A percentile compares a stretch with the other conserved stretches of the same genome.
Conservation (phyloP, 2,888 invertebrate genomes). For the Drosophila hawaiiensis region DNA sequence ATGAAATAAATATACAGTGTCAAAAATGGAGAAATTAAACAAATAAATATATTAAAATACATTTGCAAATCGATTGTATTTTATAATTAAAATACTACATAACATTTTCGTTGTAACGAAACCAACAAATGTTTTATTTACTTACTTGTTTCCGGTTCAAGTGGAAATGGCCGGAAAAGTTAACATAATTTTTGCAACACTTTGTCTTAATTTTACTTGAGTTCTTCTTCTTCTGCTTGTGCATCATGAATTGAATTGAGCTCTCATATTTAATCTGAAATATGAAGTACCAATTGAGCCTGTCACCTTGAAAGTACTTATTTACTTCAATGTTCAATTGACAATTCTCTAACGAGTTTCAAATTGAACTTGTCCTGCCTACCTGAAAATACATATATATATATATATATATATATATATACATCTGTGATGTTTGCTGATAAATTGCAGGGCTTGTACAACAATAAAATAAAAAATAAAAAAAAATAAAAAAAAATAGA, state of each 20-base stretch:
- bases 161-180: not conserved
- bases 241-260: not conserved
- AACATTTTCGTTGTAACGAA: no score
- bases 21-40: not conserved
- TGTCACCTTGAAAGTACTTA: not conserved
- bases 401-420: no score
- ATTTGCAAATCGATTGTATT: no score
- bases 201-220: not conserved
- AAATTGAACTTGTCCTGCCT: not conserved
- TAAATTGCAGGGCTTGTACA: conserved; percentile 7
- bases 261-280: not conserved
- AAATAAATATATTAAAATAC: not conserved
- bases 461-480: not conserved
- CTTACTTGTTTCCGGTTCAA: not conserved
- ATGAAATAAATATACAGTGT: not conserved
- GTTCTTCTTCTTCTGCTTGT: not conserved
- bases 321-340: conserved; percentile 3
- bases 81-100: no score
- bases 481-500: not conserved
- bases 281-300: not conserved
- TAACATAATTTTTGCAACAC: not conserved
- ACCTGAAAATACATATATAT: not conserved
- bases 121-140: not conserved
- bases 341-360: conserved; percentile 7
- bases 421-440: not conserved